phyloP scores from a whole-genome alignment of 2,797 vertebrate species.

The Paedocypris micromegethes region DNA sequence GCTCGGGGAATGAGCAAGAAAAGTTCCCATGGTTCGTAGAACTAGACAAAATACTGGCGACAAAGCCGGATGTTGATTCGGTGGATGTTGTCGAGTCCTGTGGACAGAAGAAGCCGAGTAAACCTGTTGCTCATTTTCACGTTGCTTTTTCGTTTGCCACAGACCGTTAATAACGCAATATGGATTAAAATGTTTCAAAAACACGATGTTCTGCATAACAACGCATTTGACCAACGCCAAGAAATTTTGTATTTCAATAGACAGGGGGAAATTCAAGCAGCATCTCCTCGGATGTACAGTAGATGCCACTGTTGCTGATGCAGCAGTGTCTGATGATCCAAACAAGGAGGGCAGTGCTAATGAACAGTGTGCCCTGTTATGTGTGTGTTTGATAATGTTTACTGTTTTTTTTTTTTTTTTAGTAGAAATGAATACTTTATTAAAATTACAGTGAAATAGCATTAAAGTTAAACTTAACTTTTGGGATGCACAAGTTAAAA shows the following conservation, averaged over 20 bases:
- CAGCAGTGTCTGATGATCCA: not conserved
- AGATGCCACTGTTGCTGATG: not conserved
- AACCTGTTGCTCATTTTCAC: no score
- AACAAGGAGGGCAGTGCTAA: not conserved
- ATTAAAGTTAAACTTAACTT: not conserved
- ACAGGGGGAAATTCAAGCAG: not conserved
- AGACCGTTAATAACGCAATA: not conserved
- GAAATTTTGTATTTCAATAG: conserved; percentile 1
- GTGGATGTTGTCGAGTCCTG: not conserved
- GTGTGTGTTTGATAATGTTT: not conserved
- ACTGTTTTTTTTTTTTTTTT: not conserved
- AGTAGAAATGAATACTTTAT: not conserved
- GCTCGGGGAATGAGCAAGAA: not conserved
- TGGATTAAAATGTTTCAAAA: not conserved
- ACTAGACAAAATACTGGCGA: not conserved
- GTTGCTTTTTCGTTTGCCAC: not conserved
- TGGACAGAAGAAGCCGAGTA: not conserved
- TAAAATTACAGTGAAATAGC: not conserved
- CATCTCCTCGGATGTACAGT: not conserved
- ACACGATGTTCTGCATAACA: not conserved
- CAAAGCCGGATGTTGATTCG: not conserved
- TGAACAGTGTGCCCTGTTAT: not conserved
- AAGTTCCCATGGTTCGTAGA: not conserved
- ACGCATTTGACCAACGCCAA: not conserved
- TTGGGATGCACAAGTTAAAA: not conserved